Evolutionary conservation across 2,888 invertebrate species (phyloP).

Genomic region (Allolobophora icterica): DNA sequence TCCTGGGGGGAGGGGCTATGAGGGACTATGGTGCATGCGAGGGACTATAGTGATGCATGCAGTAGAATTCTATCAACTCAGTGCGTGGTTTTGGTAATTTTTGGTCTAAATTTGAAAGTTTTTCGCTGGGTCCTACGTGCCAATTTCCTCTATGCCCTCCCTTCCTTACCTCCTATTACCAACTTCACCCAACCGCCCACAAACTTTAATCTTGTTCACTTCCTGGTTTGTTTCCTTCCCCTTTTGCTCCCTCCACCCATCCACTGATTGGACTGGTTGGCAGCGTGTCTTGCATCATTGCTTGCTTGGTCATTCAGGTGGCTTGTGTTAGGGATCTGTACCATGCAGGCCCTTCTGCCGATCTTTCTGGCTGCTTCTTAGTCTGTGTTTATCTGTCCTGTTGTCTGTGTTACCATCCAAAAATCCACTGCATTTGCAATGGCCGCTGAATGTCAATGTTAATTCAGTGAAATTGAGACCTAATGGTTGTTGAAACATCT

Average conservation of each 20-base stretch:
- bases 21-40: too few relatives aligned
- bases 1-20: background rate
- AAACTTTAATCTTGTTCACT: too few relatives aligned
- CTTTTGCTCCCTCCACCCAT: too few relatives aligned
- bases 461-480: background rate
- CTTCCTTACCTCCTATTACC: too few relatives aligned
- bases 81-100: background rate
- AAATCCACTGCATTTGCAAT: background rate
- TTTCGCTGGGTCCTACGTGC: too few relatives aligned
- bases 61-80: background rate
- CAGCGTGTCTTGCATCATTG: too few relatives aligned
- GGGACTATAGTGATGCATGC: too few relatives aligned
- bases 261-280: too few relatives aligned
- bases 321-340: background rate
- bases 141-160: too few relatives aligned
- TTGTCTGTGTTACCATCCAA: background rate
- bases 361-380: background rate
- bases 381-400: background rate
- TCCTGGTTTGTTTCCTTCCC: background rate
- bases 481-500: background rate
- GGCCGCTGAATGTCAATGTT: background rate
- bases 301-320: background rate
- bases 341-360: background rate
- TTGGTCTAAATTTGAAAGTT: too few relatives aligned
- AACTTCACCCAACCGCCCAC: too few relatives aligned